phyloP scores from a whole-genome alignment of 2,888 invertebrate species.

The Zootermopsis nevadensis region DNA sequence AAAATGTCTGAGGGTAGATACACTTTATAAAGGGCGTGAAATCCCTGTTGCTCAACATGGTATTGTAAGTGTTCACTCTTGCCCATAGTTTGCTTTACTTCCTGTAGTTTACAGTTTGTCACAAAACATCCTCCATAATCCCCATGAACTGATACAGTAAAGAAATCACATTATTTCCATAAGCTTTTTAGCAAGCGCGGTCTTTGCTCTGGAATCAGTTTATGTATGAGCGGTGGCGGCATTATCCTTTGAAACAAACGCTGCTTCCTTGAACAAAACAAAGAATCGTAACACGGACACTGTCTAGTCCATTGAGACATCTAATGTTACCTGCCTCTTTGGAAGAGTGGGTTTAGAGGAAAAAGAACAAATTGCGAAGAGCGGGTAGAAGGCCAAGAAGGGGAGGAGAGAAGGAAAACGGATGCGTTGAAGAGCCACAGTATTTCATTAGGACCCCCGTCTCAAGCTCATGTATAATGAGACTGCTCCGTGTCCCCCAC shows the following conservation, averaged over 20 bases:
- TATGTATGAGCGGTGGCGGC: too few relatives aligned
- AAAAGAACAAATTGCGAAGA: neutral
- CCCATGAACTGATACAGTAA: too few relatives aligned
- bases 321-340: neutral
- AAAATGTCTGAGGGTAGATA: too few relatives aligned
- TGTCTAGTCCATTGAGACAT: neutral
- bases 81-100: too few relatives aligned
- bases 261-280: neutral
- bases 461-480: slow-evolving; percentile 22
- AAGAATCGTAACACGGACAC: neutral
- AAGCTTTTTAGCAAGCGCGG: too few relatives aligned
- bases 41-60: too few relatives aligned
- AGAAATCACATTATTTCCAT: too few relatives aligned
- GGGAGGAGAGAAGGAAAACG: slow-evolving; percentile 21
- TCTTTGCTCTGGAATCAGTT: too few relatives aligned
- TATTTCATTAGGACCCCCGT: slow-evolving; percentile 21
- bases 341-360: neutral
- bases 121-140: too few relatives aligned
- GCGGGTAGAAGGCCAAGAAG: neutral
- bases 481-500: slow-evolving; percentile 17
- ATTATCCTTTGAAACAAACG: neutral
- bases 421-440: slow-evolving; percentile 30
- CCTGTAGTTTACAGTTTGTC: too few relatives aligned
- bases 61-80: too few relatives aligned
- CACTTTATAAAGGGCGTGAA: too few relatives aligned